A percentile compares a stretch with the other conserved stretches of the same genome.
Evolutionary conservation across 2,888 invertebrate species (phyloP).

Genomic region (Stomorhina lunata): DNA sequence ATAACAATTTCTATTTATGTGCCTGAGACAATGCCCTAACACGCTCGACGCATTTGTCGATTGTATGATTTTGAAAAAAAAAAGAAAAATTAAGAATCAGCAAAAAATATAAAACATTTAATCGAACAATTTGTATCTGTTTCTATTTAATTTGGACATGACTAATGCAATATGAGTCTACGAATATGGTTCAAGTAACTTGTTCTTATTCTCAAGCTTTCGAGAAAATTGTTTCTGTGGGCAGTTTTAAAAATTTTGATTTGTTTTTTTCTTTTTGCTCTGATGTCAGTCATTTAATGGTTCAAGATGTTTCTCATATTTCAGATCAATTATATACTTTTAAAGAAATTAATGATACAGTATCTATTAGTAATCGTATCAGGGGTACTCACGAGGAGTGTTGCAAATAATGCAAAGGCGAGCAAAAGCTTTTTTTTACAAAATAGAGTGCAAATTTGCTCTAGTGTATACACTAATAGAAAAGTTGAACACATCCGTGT

Average conservation of each 20-base stretch:
- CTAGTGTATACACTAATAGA: no score
- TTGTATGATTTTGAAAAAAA: background rate
- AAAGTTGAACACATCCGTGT: no score
- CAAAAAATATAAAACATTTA: slow-evolving; percentile 7
- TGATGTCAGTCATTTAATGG: slow-evolving; percentile 17
- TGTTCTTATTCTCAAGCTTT: background rate
- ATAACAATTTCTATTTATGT: slow-evolving; percentile 21
- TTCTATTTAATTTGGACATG: slow-evolving; percentile 45
- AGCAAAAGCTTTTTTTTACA: no score
- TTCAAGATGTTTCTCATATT: slow-evolving; percentile 3
- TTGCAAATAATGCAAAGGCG: no score
- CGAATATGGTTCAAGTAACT: background rate
- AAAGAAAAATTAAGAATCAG: background rate
- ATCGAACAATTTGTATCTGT: slow-evolving; percentile 36
- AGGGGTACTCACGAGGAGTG: no score
- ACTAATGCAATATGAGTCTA: slow-evolving; percentile 20
- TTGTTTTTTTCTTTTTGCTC: background rate
- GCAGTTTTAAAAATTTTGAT: slow-evolving; percentile 18
- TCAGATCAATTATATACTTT: no score
- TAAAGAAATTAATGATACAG: no score
- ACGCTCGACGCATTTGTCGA: slow-evolving; percentile 4
- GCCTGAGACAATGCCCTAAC: background rate
- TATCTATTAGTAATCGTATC: no score
- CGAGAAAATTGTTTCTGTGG: background rate
- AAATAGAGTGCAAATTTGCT: no score